Evolutionary conservation across 2,113 vertebrate species (phyloP).

Genomic region (Xiphophorus maculatus): DNA sequence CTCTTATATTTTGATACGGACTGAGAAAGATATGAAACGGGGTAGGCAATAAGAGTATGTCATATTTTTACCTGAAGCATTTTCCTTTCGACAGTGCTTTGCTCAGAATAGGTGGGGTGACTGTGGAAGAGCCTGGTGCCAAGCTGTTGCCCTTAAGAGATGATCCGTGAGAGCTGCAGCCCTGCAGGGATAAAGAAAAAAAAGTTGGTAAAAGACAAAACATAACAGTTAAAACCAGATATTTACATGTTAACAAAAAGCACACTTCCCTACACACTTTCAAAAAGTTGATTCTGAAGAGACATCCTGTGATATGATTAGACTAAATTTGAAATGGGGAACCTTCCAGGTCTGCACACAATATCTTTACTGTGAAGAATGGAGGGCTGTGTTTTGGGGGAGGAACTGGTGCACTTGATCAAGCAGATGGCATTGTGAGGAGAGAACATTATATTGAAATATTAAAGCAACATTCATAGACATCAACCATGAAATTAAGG

Average conservation of each 20-base stretch:
- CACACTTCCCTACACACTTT: not conserved
- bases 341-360: no score
- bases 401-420: not conserved
- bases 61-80: slow-evolving; percentile 75
- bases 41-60: slow-evolving; percentile 38
- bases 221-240: no score
- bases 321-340: no score
- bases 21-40: slow-evolving; percentile 42
- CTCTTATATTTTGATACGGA: slow-evolving; percentile 18
- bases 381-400: not conserved
- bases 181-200: slow-evolving; percentile 54
- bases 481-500: not conserved
- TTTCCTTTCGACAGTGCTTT: slow-evolving; percentile 74
- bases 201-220: not conserved
- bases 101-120: slow-evolving; percentile 63
- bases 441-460: not conserved
- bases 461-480: not conserved
- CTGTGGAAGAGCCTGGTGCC: slow-evolving; percentile 54
- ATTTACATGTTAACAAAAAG: no score
- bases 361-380: no score
- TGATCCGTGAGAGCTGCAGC: slow-evolving; percentile 69
- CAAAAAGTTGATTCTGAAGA: not conserved
- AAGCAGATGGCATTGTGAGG: not conserved
- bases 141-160: slow-evolving; percentile 47
- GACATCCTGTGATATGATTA: no score